These are phyloP conservation scores for Eurypyga helias DNA, from an alignment of 2,113 vertebrate genomes.

Conservation along the genomic window DNA sequence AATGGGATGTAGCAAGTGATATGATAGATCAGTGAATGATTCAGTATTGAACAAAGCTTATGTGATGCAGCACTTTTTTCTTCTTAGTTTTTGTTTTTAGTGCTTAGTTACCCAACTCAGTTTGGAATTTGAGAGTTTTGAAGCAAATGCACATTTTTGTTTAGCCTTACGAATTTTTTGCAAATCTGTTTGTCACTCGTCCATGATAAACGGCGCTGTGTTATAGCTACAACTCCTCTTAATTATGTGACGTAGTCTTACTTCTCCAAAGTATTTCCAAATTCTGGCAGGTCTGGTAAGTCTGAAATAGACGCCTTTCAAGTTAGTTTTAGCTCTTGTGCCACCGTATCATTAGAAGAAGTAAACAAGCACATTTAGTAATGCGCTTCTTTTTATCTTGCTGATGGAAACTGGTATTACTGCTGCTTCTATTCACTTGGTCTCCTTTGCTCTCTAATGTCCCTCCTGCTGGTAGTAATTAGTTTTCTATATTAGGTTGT, in stretches of 20 bases:
- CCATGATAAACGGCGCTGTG: rapidly evolving
- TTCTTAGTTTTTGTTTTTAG: slow-evolving; percentile 58
- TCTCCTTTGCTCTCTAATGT: slow-evolving; percentile 46
- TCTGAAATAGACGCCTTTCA: neutral
- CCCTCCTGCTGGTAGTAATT: slow-evolving; percentile 72
- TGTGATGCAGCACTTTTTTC: slow-evolving; percentile 70
- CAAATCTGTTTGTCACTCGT: neutral
- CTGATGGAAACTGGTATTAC: slow-evolving; percentile 16
- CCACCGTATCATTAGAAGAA: neutral
- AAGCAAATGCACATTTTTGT: slow-evolving; percentile 36
- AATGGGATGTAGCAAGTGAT: slow-evolving; percentile 71
- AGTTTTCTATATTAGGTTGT: slow-evolving; percentile 65
- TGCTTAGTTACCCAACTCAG: slow-evolving; percentile 39
- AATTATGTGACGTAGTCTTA: neutral
- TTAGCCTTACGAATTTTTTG: slow-evolving; percentile 2
- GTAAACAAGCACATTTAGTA: neutral
- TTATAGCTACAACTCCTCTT: neutral
- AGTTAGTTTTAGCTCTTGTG: slow-evolving; percentile 11
- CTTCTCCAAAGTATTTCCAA: neutral
- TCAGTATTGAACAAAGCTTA: slow-evolving; percentile 70
- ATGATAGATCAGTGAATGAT: slow-evolving; percentile 72
- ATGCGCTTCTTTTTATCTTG: neutral
- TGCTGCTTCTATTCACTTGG: slow-evolving; percentile 28
- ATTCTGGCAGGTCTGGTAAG: neutral
- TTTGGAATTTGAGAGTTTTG: slow-evolving; percentile 49